These are phyloP conservation scores for Mesorhabditis spiculigera DNA, from an alignment of 2,888 invertebrate species.

Conservation along the genomic window DNA sequence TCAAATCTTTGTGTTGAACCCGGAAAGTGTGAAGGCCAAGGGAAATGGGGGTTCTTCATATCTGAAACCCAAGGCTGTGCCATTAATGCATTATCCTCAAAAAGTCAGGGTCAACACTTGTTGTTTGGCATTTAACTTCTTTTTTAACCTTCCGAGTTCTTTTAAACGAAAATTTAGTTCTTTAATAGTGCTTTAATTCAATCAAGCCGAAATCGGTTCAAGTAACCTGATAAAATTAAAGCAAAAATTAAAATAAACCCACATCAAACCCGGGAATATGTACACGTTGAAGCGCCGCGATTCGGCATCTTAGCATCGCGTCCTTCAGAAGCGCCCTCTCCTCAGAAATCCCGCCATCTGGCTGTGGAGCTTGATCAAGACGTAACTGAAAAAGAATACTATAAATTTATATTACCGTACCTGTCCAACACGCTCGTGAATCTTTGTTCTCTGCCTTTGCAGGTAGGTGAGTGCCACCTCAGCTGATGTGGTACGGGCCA, in stretches of 20 bases:
- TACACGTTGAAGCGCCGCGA: conserved; percentile 21
- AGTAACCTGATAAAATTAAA: no score
- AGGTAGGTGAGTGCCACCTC: conserved; percentile 33
- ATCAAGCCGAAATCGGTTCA: no score
- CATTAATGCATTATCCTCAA: no score
- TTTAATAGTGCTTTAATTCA: no score
- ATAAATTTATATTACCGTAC: not conserved
- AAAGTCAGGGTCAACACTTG: no score
- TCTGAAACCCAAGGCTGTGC: no score
- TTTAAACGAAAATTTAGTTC: no score
- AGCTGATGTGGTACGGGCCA: conserved; percentile 29
- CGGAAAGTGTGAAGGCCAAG: no score
- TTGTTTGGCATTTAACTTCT: no score
- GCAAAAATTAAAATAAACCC: conserved; percentile 3
- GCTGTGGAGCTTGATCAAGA: not conserved
- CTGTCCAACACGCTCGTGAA: conserved; percentile 26
- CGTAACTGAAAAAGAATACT: not conserved
- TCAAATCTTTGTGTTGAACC: no score
- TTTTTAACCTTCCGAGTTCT: no score
- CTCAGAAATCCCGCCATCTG: conserved; percentile 7
- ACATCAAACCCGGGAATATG: conserved; percentile 24
- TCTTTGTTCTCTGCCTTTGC: conserved; percentile 26
- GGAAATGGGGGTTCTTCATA: no score
- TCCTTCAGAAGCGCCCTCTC: conserved; percentile 23
- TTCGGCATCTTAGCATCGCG: conserved; percentile 20